Conservation (phyloP, 2,113 vertebrate genomes). For the Romanogobio albipinnatus region DNA sequence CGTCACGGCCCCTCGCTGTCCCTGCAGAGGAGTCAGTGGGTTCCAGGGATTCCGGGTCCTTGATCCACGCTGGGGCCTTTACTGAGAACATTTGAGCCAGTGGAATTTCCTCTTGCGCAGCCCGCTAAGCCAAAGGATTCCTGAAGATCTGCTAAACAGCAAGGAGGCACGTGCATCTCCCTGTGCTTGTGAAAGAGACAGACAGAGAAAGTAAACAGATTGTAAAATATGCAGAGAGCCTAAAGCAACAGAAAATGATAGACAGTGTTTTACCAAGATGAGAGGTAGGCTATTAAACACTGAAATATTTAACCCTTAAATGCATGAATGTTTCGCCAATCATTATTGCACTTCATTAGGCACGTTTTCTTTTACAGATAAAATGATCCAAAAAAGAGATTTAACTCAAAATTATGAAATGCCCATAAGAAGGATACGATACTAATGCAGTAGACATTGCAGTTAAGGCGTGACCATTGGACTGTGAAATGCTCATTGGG, state of each 20-base stretch:
- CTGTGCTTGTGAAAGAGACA: slow-evolving; percentile 55
- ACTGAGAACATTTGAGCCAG: slow-evolving; percentile 63
- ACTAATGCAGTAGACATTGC: too few relatives aligned
- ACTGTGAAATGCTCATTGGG: too few relatives aligned
- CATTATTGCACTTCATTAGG: too few relatives aligned
- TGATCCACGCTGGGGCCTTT: slow-evolving; percentile 47
- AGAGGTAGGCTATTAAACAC: background rate
- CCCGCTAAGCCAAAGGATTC: slow-evolving; percentile 47
- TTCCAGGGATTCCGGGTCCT: slow-evolving; percentile 37
- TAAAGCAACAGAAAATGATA: background rate
- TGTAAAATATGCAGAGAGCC: slow-evolving; percentile 15
- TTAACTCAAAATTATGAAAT: too few relatives aligned
- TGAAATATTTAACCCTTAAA: background rate
- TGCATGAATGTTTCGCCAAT: too few relatives aligned
- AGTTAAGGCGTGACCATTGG: too few relatives aligned
- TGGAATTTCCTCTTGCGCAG: slow-evolving; percentile 66
- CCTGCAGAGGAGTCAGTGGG: slow-evolving; percentile 12
- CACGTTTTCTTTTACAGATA: too few relatives aligned
- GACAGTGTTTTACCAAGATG: background rate
- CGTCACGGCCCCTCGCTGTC: slow-evolving; percentile 10
- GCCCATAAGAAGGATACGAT: too few relatives aligned
- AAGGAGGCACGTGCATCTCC: slow-evolving; percentile 55
- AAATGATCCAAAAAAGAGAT: too few relatives aligned
- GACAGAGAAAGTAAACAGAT: background rate
- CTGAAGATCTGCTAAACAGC: slow-evolving; percentile 40